A percentile compares a stretch with the other conserved stretches of the same genome.
Evolutionary conservation across 2,797 vertebrate species (phyloP).

Genomic region (Alosa sapidissima): DNA sequence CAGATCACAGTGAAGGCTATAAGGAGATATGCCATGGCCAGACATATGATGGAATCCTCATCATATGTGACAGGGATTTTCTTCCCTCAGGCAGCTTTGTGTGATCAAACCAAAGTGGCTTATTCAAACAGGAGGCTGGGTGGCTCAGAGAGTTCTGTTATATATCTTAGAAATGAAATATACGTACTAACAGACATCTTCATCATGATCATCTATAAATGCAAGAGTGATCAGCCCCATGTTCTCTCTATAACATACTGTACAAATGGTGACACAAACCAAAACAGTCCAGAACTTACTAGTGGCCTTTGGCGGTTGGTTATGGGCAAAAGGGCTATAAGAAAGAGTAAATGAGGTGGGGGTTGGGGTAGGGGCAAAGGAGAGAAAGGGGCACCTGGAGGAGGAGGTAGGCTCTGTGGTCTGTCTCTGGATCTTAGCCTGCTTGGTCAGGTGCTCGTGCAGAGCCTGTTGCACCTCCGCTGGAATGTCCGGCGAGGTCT

Average conservation of each 20-base stretch:
- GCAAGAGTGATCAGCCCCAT: no score
- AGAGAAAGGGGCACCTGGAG: constrained; percentile 78
- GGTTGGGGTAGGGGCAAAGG: background rate
- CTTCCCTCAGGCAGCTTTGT: background rate
- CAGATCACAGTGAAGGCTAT: background rate
- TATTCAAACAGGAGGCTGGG: background rate
- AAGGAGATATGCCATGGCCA: background rate
- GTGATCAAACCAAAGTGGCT: background rate
- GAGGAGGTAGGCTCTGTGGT: constrained; percentile 96
- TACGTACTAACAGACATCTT: background rate
- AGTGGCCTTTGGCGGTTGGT: background rate
- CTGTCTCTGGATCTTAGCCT: constrained; percentile 93
- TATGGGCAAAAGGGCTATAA: background rate
- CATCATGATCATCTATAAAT: no score
- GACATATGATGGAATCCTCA: background rate
- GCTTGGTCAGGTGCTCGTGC: constrained; percentile 87
- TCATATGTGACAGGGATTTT: background rate
- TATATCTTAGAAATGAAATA: background rate
- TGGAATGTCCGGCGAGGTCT: constrained; percentile 97
- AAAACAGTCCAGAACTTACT: background rate
- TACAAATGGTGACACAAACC: no score
- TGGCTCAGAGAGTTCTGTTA: background rate
- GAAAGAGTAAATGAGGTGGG: background rate
- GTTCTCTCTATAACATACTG: no score
- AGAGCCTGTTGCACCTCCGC: constrained; percentile 93